Evolutionary conservation across 2,888 invertebrate species (phyloP), one percentile per base, ranked within the genome.

Genomic region (Acronicta alni): DNA sequence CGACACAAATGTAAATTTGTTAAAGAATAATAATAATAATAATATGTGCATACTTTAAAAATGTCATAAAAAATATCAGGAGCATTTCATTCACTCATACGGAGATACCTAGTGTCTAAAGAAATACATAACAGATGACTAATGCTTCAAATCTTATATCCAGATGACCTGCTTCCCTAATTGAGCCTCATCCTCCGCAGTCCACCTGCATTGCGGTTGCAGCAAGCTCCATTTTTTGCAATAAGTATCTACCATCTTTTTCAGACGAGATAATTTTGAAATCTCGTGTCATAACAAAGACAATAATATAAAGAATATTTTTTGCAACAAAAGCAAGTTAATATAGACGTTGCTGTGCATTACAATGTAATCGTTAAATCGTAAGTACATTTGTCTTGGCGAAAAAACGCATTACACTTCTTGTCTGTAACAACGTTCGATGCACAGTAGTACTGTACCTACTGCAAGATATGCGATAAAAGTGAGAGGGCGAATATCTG

Each of bases 361-460:
- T 55, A 63, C 66, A 75, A 67, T 73, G 53, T 67, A 65, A 73
- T 67, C 61, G 68, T 58, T 60, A 60, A 55, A 75, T 64, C 51
- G 57, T 68, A 67, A 63, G 55, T 60, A 59, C 57, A 51, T 67
- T 60, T 60, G 62, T 72, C 67, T 73, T 55, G 43, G 38, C 18
- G 38, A 59, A 74, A 65, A 74, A 67, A 67, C 49, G 63, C 51
- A 70, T 58, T 57, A 60, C 47, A 53, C 45, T 53, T 38, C 14
- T n/a, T 8, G 32, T 39, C 49, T 49, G 49, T 41, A 67, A 41
- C 32, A 38, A 67, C 43, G 72, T 38, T 41, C 54, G 15, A 37
- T 64, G 17, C 18, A 37, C 0, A 39, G 2, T 12, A 18, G 14
- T 20, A 0, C 3, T 49, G 46, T 44, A 67, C n/a, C n/a, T n/a